Evolutionary conservation across 2,113 vertebrate genomes (phyloP).

Genomic region (Lota lota): DNA sequence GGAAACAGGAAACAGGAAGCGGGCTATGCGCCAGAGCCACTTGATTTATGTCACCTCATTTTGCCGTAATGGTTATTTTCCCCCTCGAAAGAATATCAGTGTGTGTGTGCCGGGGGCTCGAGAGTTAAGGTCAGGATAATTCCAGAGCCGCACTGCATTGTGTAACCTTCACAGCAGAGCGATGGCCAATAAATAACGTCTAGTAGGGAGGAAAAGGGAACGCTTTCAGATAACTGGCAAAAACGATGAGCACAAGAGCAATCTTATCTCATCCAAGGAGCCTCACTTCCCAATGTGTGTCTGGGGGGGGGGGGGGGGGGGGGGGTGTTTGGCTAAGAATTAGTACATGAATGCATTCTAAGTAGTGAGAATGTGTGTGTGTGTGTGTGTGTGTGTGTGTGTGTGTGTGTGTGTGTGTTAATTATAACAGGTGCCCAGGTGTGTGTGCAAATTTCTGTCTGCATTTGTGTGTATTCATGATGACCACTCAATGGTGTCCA

Average conservation of each 20-base stretch:
- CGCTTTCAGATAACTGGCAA: slow-evolving; percentile 58
- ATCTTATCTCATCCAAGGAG: slow-evolving; percentile 49
- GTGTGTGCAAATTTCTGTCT: too few relatives aligned
- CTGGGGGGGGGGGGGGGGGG: too few relatives aligned
- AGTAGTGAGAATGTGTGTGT: background rate
- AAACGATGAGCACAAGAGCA: slow-evolving; percentile 48
- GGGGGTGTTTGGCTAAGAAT: too few relatives aligned
- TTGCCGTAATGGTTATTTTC: slow-evolving; percentile 42
- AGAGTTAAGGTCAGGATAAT: slow-evolving; percentile 62
- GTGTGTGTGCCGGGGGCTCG: slow-evolving; percentile 18
- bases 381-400: too few relatives aligned
- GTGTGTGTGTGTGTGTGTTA: too few relatives aligned
- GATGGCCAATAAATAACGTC: slow-evolving; percentile 49
- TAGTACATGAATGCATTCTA: background rate
- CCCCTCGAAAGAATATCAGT: slow-evolving; percentile 30
- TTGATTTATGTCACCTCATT: slow-evolving; percentile 47
- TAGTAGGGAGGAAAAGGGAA: slow-evolving; percentile 29
- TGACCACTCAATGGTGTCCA: too few relatives aligned
- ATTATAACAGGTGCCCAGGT: too few relatives aligned
- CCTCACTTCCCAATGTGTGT: too few relatives aligned
- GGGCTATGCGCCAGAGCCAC: background rate
- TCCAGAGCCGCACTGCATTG: slow-evolving; percentile 40
- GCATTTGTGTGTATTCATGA: too few relatives aligned
- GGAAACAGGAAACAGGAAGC: slow-evolving; percentile 11
- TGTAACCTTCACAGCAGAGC: slow-evolving; percentile 60